Evolutionary conservation across 2,888 invertebrate species (phyloP).

Genomic region (Glaucopsyche alexis): DNA sequence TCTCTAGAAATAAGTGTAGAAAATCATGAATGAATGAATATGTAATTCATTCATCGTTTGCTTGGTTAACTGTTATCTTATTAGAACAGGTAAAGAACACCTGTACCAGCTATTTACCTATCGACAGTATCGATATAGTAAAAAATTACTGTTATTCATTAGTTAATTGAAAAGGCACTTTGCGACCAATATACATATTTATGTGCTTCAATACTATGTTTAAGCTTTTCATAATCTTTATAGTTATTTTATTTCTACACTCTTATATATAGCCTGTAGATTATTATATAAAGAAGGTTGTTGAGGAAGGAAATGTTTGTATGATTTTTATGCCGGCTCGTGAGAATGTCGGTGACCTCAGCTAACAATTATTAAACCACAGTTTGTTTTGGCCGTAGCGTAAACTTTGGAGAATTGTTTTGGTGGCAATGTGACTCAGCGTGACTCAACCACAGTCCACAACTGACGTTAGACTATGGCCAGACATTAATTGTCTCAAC

Average conservation of each 20-base stretch:
- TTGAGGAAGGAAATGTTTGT: background rate
- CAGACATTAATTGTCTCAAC: background rate
- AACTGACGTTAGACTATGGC: background rate
- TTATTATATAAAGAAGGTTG: too few relatives aligned
- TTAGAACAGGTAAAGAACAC: background rate
- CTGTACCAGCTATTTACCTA: background rate
- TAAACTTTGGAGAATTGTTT: slow-evolving; percentile 18
- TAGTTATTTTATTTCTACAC: too few relatives aligned
- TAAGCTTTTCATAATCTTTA: too few relatives aligned
- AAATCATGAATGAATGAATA: background rate
- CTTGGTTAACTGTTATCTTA: background rate
- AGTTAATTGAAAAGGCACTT: too few relatives aligned
- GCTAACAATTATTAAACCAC: slow-evolving; percentile 1
- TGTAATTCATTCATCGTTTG: background rate
- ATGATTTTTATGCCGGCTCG: background rate
- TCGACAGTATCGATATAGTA: too few relatives aligned
- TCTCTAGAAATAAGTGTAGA: background rate
- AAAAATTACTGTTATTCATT: too few relatives aligned
- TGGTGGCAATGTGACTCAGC: background rate
- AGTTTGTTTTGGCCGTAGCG: background rate
- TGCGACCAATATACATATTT: too few relatives aligned
- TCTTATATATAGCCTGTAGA: too few relatives aligned
- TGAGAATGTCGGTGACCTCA: slow-evolving; percentile 7
- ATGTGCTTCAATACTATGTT: too few relatives aligned
- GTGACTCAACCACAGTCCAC: background rate